These are phyloP conservation scores for Siniperca chuatsi DNA, from an alignment of 2,113 vertebrate species.

Conservation along the genomic window DNA sequence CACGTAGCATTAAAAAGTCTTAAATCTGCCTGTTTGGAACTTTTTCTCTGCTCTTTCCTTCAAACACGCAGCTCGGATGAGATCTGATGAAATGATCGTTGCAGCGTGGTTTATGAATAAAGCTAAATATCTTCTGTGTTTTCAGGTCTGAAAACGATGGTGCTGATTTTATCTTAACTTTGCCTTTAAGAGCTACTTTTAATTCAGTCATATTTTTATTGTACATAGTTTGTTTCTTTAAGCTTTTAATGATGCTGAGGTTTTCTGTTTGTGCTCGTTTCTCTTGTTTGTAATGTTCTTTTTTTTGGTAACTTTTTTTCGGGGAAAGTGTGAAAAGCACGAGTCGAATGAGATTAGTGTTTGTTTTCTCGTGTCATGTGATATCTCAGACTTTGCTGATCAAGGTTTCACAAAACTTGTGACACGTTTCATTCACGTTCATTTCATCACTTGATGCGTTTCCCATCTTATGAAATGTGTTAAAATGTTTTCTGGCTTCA, in stretches of 20 bases:
- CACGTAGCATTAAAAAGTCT: not conserved
- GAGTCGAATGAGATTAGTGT: not conserved
- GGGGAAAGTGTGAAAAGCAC: not conserved
- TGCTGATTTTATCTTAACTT: slow-evolving; percentile 33
- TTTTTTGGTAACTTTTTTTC: not conserved
- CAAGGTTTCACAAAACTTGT: too few species aligned
- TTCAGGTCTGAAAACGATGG: not conserved
- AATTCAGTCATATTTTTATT: not conserved
- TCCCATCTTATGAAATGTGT: too few species aligned
- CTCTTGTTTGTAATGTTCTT: not conserved
- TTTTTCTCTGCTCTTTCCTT: not conserved
- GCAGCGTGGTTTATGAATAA: not conserved
- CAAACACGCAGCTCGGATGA: not conserved
- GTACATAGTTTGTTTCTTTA: not conserved
- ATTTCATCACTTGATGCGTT: not conserved
- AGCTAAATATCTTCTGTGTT: not conserved
- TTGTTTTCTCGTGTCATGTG: not conserved
- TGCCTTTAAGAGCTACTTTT: not conserved
- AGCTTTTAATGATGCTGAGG: not conserved
- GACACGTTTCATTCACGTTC: too few species aligned
- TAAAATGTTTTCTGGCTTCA: too few species aligned
- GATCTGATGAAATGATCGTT: not conserved
- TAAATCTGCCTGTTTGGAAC: not conserved
- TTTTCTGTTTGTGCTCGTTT: not conserved
- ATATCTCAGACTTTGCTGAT: not conserved